Conservation (phyloP, 2,113 vertebrate species). For the Nesoenas mayeri region DNA sequence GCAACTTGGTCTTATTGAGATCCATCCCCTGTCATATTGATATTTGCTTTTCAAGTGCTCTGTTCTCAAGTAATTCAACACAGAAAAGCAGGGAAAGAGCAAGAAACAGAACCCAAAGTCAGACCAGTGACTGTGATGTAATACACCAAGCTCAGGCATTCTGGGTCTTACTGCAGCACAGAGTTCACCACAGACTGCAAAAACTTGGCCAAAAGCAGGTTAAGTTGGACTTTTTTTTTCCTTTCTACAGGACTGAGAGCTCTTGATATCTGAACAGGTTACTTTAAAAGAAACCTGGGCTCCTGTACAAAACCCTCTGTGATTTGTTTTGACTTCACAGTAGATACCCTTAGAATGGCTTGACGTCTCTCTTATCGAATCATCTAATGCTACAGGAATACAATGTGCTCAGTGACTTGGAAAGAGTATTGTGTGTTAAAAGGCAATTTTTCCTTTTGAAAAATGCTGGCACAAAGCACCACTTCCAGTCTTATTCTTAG, state of each 20-base stretch:
- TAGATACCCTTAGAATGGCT: neutral
- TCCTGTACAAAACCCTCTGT: neutral
- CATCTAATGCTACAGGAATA: neutral
- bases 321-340: neutral
- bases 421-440: neutral
- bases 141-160: neutral
- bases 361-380: neutral
- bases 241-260: neutral
- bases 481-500: neutral
- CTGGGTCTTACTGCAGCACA: neutral
- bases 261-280: neutral
- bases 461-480: neutral
- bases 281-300: neutral
- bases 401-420: neutral
- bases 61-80: neutral
- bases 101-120: neutral
- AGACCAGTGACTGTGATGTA: neutral
- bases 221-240: neutral
- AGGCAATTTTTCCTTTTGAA: neutral
- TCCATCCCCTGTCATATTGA: neutral
- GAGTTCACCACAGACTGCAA: neutral
- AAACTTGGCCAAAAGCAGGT: neutral
- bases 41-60: neutral
- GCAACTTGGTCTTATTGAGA: neutral
- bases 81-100: neutral